Evolutionary conservation across 1,140 invertebrate genomes (phyloP).

Genomic region (Drosophila chauvacae): DNA sequence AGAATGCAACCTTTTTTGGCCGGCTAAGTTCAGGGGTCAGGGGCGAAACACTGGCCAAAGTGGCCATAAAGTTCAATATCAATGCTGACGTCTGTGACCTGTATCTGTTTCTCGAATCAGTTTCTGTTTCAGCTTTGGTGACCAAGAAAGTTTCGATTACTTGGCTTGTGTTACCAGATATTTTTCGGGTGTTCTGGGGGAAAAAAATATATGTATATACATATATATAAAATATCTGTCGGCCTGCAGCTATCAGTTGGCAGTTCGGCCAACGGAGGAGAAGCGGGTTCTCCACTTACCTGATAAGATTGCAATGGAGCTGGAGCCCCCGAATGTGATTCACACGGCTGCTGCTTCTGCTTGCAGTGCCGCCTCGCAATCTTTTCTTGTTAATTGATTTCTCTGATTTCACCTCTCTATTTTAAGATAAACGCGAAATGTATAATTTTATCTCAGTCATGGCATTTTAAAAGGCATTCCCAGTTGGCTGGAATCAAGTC

Average conservation of each 20-base stretch:
- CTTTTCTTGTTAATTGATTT: conserved; percentile 37
- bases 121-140: conserved; percentile 9
- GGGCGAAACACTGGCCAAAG: conserved; percentile 25
- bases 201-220: neutral
- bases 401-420: conserved; percentile 43
- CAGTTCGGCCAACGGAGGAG: neutral
- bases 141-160: conserved; percentile 30
- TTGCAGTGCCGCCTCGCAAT: conserved; percentile 14
- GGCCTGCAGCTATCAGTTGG: conserved; percentile 37
- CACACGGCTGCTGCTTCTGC: conserved; percentile 22
- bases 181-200: conserved; percentile 3
- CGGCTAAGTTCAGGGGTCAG: conserved; percentile 45
- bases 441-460: conserved; percentile 27
- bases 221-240: conserved; percentile 25
- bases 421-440: conserved; percentile 28
- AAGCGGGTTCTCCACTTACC: neutral
- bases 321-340: conserved; percentile 12
- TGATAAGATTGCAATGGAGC: conserved; percentile 41
- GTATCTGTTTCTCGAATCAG: conserved; percentile 11
- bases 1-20: conserved; percentile 2
- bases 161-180: conserved; percentile 21
- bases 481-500: neutral
- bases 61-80: conserved; percentile 31
- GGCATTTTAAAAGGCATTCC: neutral
- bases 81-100: conserved; percentile 32